phyloP scores from a whole-genome alignment of 2,113 vertebrate species.

The Circaetus gallicus region DNA sequence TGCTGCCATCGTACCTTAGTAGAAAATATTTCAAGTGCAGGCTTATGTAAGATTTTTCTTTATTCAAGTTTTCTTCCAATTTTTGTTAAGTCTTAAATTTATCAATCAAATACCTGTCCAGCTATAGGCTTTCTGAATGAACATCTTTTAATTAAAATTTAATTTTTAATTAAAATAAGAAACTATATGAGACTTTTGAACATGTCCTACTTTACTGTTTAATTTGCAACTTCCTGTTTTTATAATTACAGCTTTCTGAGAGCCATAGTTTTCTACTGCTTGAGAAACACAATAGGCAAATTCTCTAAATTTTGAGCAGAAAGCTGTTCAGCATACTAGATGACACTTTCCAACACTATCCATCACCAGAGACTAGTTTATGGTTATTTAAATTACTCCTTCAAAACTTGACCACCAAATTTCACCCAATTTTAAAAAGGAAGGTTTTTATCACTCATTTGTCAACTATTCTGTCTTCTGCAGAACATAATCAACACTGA shows the following conservation, averaged over 20 bases:
- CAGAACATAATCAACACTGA: neutral
- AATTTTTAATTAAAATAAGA: neutral
- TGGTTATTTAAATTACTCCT: neutral
- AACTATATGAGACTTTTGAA: fast-evolving
- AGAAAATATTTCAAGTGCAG: neutral
- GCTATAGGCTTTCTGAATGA: neutral
- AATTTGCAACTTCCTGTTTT: neutral
- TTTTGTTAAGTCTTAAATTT: neutral
- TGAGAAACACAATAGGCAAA: neutral
- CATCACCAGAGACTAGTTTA: neutral
- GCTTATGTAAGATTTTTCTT: neutral
- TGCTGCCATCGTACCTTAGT: neutral
- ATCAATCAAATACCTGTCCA: neutral
- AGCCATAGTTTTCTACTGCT: neutral
- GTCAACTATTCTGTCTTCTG: neutral
- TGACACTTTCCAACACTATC: neutral
- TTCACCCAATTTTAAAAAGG: neutral
- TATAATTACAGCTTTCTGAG: neutral
- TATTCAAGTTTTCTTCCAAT: neutral
- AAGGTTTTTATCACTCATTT: neutral
- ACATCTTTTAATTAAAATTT: neutral
- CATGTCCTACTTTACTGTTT: neutral
- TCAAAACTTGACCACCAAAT: neutral
- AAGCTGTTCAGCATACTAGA: neutral
- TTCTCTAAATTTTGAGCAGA: neutral